Evolutionary conservation across 2,888 invertebrate genomes (phyloP).

Genomic region (Drosophila diplacantha): DNA sequence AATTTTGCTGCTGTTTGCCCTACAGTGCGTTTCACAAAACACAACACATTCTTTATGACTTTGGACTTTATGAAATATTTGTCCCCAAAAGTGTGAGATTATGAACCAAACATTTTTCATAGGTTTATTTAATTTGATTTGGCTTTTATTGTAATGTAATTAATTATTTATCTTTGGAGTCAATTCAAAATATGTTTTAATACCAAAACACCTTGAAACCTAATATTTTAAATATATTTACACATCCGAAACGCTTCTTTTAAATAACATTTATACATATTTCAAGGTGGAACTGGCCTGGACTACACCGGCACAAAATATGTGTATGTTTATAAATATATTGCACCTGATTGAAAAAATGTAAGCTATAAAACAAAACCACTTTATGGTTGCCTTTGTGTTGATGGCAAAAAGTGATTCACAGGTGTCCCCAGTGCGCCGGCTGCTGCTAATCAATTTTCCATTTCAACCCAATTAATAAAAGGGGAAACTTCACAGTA

Average conservation of each 20-base stretch:
- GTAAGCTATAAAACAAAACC: background rate
- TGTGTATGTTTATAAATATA: no score
- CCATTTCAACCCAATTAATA: slow-evolving; percentile 21
- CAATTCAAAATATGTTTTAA: background rate
- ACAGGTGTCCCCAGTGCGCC: slow-evolving; percentile 14
- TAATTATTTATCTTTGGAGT: background rate
- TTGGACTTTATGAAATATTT: background rate
- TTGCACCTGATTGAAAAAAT: background rate
- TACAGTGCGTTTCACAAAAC: slow-evolving; percentile 25
- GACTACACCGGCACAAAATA: background rate
- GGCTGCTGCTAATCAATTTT: slow-evolving; percentile 20
- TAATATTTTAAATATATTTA: background rate
- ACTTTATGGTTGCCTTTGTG: background rate
- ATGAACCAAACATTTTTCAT: background rate
- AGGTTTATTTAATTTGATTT: background rate
- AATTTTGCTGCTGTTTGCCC: slow-evolving; percentile 41
- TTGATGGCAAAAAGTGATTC: slow-evolving; percentile 2
- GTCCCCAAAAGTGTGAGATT: background rate
- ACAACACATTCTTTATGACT: background rate
- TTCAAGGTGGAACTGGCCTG: no score
- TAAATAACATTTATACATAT: background rate
- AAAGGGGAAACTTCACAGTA: background rate
- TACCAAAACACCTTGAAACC: background rate
- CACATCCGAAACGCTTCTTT: background rate
- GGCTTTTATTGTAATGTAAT: no score